A percentile compares a stretch with the other conserved stretches of the same genome.
These are phyloP conservation scores for Psix sp. DNA, from an alignment of 1,140 invertebrate genomes.

Conservation along the genomic window DNA sequence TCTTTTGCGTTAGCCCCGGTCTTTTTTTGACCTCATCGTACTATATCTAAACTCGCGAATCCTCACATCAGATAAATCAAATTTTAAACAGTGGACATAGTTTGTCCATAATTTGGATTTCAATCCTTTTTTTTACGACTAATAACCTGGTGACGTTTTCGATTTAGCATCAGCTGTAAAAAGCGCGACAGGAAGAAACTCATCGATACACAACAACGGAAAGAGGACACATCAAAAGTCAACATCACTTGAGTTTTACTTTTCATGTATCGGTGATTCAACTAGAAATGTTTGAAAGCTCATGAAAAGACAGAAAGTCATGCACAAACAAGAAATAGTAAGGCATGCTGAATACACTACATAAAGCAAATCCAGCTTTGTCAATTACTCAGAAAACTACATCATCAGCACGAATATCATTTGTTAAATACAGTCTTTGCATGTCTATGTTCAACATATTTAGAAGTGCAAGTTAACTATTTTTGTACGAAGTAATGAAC, in stretches of 20 bases:
- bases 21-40: background rate
- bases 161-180: conserved; percentile 6
- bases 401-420: too few relatives aligned
- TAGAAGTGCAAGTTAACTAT: too few relatives aligned
- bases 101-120: too few relatives aligned
- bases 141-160: conserved; percentile 25
- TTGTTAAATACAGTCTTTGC: too few relatives aligned
- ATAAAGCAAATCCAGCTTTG: too few relatives aligned
- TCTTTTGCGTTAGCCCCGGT: conserved; percentile 40
- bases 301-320: conserved; percentile 27
- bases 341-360: conserved; percentile 22
- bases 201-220: conserved; percentile 1
- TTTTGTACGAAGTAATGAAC: too few relatives aligned
- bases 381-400: too few relatives aligned
- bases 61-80: background rate
- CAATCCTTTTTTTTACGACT: too few relatives aligned
- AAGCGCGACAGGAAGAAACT: too few relatives aligned
- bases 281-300: conserved; percentile 42
- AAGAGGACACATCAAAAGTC: conserved; percentile 15
- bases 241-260: conserved; percentile 3
- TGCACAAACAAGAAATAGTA: conserved; percentile 9
- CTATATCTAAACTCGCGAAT: background rate
- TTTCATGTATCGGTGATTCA: conserved; percentile 17
- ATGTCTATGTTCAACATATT: too few relatives aligned
- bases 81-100: conserved; percentile 30